Conservation (phyloP, 2,888 invertebrate genomes). For the Pammene fasciana region DNA sequence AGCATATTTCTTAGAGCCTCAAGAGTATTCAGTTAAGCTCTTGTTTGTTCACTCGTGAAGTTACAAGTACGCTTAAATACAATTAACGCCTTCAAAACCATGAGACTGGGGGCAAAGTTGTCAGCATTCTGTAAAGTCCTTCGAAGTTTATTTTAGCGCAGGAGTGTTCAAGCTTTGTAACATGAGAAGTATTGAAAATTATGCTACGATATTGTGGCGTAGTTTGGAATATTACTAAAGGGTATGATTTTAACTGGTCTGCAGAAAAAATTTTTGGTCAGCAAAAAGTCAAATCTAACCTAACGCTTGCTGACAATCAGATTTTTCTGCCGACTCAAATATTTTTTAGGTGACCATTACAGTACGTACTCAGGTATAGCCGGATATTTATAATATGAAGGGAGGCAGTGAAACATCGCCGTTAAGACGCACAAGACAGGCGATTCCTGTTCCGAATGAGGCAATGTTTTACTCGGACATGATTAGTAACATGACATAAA, state of each 20-base stretch:
- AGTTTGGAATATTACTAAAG: background rate
- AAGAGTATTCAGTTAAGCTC: constrained; percentile 26
- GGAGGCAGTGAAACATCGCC: background rate
- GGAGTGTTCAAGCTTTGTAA: background rate
- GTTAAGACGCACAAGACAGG: background rate
- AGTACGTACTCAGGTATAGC: no score
- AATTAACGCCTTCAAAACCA: constrained; percentile 31
- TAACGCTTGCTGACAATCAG: no score
- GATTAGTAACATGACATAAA: no score
- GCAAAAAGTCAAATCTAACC: no score
- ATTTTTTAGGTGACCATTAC: no score
- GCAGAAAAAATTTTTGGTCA: no score
- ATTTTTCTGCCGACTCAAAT: no score
- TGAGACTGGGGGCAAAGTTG: constrained; percentile 15
- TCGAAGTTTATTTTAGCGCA: background rate
- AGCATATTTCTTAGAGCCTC: constrained; percentile 26
- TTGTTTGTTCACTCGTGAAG: constrained; percentile 19
- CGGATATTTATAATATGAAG: background rate
- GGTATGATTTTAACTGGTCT: no score
- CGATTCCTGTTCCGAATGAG: background rate
- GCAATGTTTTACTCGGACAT: background rate
- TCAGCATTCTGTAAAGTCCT: constrained; percentile 6
- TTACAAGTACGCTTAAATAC: constrained; percentile 13
- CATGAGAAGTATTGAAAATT: background rate
- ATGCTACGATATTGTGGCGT: background rate